Evolutionary conservation across 2,888 invertebrate genomes (phyloP).

Genomic region (Magallana nippona): DNA sequence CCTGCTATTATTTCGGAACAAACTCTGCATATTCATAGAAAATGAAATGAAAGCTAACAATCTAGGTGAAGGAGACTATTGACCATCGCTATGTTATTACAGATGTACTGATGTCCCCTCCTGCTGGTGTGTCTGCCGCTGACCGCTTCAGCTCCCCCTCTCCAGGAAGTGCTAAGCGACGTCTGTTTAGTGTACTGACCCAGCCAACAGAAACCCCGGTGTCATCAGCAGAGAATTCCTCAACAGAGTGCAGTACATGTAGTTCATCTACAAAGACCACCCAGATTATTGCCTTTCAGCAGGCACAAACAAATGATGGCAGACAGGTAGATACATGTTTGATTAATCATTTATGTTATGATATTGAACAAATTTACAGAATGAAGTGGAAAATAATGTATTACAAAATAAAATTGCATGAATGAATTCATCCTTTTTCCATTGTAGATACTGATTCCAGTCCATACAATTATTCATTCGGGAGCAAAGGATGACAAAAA

Average conservation of each 20-base stretch:
- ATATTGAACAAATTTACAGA: too few relatives aligned
- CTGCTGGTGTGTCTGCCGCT: constrained; percentile 70
- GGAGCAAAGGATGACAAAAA: constrained; percentile 19
- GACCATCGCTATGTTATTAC: background rate
- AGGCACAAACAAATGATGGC: constrained; percentile 73
- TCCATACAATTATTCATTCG: constrained; percentile 66
- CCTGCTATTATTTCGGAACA: too few relatives aligned
- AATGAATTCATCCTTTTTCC: background rate
- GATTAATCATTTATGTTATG: too few relatives aligned
- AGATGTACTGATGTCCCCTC: constrained; percentile 73
- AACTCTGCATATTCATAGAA: too few relatives aligned
- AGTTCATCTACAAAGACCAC: constrained; percentile 48
- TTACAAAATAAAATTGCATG: too few relatives aligned
- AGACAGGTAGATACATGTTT: constrained; percentile 66
- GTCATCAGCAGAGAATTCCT: constrained; percentile 31
- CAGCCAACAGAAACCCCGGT: constrained; percentile 34
- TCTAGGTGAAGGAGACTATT: too few relatives aligned
- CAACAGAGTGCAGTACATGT: constrained; percentile 1
- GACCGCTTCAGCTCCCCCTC: constrained; percentile 77
- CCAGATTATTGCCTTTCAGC: constrained; percentile 74
- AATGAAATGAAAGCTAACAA: too few relatives aligned
- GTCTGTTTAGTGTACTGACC: constrained; percentile 72
- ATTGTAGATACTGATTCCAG: constrained; percentile 72
- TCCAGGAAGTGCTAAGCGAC: constrained; percentile 78
- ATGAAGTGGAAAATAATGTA: too few relatives aligned